Conservation (phyloP, 2,888 invertebrate species). For the Incurvaria masculella region DNA sequence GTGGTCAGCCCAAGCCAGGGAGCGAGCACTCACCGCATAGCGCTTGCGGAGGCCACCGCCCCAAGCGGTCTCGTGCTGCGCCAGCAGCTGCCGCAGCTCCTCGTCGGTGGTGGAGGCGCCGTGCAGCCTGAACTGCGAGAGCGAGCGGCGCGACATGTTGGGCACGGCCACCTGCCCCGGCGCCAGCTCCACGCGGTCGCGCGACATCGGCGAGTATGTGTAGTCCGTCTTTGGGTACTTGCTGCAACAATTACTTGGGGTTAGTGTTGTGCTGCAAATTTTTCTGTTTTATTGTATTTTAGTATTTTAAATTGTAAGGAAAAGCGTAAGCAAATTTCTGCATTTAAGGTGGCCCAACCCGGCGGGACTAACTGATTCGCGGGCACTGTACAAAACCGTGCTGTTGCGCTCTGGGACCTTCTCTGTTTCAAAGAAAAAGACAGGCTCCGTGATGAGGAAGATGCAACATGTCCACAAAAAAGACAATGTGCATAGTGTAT, state of each 20-base stretch:
- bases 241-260: slow-evolving; percentile 47
- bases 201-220: slow-evolving; percentile 81
- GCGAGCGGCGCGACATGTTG: slow-evolving; percentile 81
- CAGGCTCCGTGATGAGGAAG: too few species aligned
- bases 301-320: too few species aligned
- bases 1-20: too few species aligned
- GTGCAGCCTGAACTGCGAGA: slow-evolving; percentile 53
- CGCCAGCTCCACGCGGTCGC: slow-evolving; percentile 74
- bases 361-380: too few species aligned
- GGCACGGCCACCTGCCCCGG: slow-evolving; percentile 82
- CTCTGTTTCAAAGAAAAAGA: too few species aligned
- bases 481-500: too few species aligned
- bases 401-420: too few species aligned
- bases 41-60: slow-evolving; percentile 30
- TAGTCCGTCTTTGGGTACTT: slow-evolving; percentile 90
- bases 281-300: background rate
- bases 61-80: slow-evolving; percentile 23
- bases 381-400: too few species aligned
- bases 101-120: slow-evolving; percentile 40
- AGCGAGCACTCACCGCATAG: background rate
- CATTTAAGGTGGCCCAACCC: too few species aligned
- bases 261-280: background rate
- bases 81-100: slow-evolving; percentile 30
- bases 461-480: too few species aligned
- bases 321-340: too few species aligned